phyloP scores from a whole-genome alignment of 2,113 vertebrate genomes.

The Ictidomys tridecemlineatus region DNA sequence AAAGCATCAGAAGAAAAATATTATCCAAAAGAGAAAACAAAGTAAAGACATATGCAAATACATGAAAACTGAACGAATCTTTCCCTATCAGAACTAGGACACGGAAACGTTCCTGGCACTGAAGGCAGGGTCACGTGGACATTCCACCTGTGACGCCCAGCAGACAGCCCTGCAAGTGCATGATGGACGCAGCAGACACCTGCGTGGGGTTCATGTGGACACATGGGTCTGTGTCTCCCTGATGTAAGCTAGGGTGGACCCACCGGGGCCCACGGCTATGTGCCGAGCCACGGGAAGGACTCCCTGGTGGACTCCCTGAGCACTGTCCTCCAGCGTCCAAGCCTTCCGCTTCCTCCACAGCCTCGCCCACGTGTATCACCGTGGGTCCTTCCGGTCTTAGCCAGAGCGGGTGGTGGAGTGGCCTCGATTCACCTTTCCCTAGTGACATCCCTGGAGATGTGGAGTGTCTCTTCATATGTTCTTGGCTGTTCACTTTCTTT shows the following conservation, averaged over 20 bases:
- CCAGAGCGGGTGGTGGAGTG: not conserved
- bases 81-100: not conserved
- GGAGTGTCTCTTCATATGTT: not conserved
- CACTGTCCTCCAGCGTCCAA: too few relatives aligned
- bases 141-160: not conserved
- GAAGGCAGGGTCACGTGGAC: not conserved
- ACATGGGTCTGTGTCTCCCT: not conserved
- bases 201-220: not conserved
- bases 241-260: not conserved
- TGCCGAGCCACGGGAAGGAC: not conserved
- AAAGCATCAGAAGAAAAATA: slow-evolving; percentile 13
- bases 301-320: not conserved
- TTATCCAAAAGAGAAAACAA: not conserved
- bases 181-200: not conserved
- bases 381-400: not conserved
- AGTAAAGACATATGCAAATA: not conserved
- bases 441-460: too few relatives aligned
- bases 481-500: not conserved
- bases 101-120: not conserved
- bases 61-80: not conserved
- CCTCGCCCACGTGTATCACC: not conserved
- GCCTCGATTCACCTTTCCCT: not conserved
- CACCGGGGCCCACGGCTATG: not conserved
- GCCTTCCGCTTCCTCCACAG: not conserved
- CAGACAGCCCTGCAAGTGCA: not conserved